phyloP scores from a whole-genome alignment of 2,797 vertebrate genomes.

The Betta splendens region DNA sequence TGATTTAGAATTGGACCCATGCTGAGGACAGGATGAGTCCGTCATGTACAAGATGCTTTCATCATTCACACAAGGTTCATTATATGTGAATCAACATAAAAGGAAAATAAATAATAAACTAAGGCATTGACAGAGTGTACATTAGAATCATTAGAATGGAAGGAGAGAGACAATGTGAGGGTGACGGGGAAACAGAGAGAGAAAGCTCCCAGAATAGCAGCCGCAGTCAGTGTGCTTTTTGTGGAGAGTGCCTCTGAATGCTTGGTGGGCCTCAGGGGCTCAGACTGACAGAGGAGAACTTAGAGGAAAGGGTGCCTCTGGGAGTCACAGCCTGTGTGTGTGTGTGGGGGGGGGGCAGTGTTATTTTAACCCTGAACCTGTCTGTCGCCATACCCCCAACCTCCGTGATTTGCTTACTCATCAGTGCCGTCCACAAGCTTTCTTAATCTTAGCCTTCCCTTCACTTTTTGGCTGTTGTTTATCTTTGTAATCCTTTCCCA shows the following conservation, averaged over 20 bases:
- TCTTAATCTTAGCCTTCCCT: conserved; percentile 5
- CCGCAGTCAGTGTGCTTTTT: conserved; percentile 68
- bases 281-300: conserved; percentile 70
- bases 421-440: conserved; percentile 17
- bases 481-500: conserved; percentile 2
- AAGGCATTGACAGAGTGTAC: no score
- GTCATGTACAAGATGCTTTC: conserved; percentile 33
- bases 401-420: conserved; percentile 15
- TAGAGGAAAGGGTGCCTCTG: conserved; percentile 54
- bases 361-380: conserved; percentile 77
- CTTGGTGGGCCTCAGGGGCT: conserved; percentile 71
- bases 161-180: conserved; percentile 16
- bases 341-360: conserved; percentile 41
- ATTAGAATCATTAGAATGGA: conserved; percentile 2
- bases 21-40: conserved; percentile 13
- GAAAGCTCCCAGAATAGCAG: conserved; percentile 74
- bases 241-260: conserved; percentile 73
- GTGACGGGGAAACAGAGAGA: conserved; percentile 28
- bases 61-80: no score
- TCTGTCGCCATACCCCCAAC: conserved; percentile 36
- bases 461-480: conserved; percentile 9
- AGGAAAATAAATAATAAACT: no score
- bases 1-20: conserved; percentile 44
- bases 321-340: conserved; percentile 34
- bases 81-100: no score